Evolutionary conservation across 1,140 invertebrate genomes (phyloP), one percentile per base, ranked within the genome.

Genomic region (Megalonaias nervosa): DNA sequence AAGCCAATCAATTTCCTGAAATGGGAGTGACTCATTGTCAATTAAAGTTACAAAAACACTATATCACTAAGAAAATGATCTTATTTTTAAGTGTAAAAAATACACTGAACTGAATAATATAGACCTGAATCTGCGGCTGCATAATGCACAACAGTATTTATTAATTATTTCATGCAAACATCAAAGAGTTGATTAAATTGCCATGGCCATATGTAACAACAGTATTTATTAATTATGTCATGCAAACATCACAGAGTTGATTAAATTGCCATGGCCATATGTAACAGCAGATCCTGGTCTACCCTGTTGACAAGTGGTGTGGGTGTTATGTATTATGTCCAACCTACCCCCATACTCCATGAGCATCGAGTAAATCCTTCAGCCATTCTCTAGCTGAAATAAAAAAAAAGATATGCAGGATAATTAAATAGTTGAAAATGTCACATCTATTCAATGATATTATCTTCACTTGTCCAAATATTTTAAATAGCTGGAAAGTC

Each of bases 361-460:
- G 78, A 55, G 85, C 84, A 61, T 88, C 89, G 68, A 89, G 84
- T 58, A 81, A 74, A 19, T 74, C 57, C 59, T 82, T 79, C 59
- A 88, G 75, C 48, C 74, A 67, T 64, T 83, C 68, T 67, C 89
- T 82, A n/a, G 89, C 88, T 89, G 61, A 67, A 84, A 84, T n/a
- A 67, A 72, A 78, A 66, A 65, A n/a, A n/a, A 73, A 62, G 26
- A 14, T 58, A 48, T 21, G 62, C 57, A 59, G 13, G 59, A n/a
- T 62, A 75, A 66, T 75, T 75, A 48, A 48, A 48, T 11, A 48
- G 38, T 48, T 48, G 38, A 5, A 48, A 48, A 48, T 11, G 0
- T 9, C 38, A 48, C 11, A 48, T 48, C 38, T 48, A 48, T 48
- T 48, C 38, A 48, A 31, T 48, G 38, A 11, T 48, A 9, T 48